Base-by-base conservation (phyloP, 2,888 invertebrate species). In the Zootermopsis nevadensis region DNA sequence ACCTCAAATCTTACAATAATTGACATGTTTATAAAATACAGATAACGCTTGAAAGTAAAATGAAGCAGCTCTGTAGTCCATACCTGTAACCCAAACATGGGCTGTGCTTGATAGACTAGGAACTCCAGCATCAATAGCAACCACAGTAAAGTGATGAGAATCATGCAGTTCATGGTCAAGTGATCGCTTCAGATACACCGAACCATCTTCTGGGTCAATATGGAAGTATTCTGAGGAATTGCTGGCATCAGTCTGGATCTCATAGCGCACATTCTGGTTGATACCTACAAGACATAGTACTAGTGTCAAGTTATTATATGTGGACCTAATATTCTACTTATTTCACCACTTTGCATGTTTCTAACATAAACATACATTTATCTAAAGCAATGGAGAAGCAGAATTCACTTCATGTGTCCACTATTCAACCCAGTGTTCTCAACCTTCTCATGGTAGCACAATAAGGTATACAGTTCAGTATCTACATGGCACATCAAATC, bases 91-190 rank as follows among this genome's bases (percentile, higher is more conserved):
- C 92, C 96, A 95, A 27, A 98, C 94, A 88, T 96, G 95, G 22
- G 96, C 95, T 3, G 95, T 95, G 85, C 95, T 94, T 84, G 93
- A 93, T 27, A 97, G 91, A 85, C 94, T 92, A 22, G 98, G 97
- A n/a, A 94, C 93, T 22, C 98, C 98, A 85, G 93, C 92, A 90
- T 98, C 98, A 30, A 93, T 92, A 2, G 97, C 98, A 77, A 94
- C 92, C 12, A 97, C 93, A 77, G 95, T 92, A 88, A 98, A 94
- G 88, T 95, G 95, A 90, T 96, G 95, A 22, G 92, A 91, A 83
- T 93, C 92, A 83, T 92, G 91, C 27, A 91, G 89, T 90, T 98
- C 98, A 87, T 96, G 94, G 90, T 98, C 98, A 83, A 98, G 91
- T 69, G 94, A 91, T 87, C 94, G 93, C 88, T 95, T 94, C 86